Conservation (phyloP, 2,113 vertebrate species). For the Vulpes ferrilata region DNA sequence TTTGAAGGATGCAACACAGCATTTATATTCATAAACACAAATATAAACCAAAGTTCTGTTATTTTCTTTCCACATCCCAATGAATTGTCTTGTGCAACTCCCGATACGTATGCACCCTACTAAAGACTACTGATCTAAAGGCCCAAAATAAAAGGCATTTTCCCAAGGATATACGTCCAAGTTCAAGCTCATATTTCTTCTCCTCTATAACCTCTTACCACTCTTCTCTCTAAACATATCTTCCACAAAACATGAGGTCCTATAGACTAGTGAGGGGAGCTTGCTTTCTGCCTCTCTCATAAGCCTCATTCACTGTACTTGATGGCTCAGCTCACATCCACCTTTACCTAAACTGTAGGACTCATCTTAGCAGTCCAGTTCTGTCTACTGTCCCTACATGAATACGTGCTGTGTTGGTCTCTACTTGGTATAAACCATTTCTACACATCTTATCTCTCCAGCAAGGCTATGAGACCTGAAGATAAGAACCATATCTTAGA, state of each 20-base stretch:
- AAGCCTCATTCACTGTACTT: neutral
- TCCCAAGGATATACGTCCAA: neutral
- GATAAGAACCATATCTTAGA: neutral
- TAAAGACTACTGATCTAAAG: neutral
- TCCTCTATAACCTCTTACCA: neutral
- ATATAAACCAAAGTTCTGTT: neutral
- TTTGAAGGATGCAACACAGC: neutral
- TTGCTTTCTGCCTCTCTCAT: neutral
- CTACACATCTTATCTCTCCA: neutral
- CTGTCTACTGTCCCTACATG: neutral
- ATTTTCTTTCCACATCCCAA: neutral
- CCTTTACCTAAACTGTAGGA: neutral
- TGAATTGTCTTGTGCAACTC: neutral
- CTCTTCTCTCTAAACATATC: neutral
- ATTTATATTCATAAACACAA: neutral
- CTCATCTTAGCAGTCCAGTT: too few species aligned
- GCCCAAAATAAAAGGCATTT: neutral
- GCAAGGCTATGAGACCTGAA: neutral
- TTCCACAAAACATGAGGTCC: constrained; percentile 16
- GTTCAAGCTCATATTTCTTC: neutral
- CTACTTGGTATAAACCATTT: neutral
- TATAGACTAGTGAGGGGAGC: neutral
- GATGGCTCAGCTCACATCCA: neutral
- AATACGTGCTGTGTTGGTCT: neutral
- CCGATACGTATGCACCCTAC: neutral